Percentiles rank a stretch among this genome's conserved stretches.
Evolutionary conservation across 2,888 invertebrate species (phyloP).

Genomic region (Dilophus febrilis): DNA sequence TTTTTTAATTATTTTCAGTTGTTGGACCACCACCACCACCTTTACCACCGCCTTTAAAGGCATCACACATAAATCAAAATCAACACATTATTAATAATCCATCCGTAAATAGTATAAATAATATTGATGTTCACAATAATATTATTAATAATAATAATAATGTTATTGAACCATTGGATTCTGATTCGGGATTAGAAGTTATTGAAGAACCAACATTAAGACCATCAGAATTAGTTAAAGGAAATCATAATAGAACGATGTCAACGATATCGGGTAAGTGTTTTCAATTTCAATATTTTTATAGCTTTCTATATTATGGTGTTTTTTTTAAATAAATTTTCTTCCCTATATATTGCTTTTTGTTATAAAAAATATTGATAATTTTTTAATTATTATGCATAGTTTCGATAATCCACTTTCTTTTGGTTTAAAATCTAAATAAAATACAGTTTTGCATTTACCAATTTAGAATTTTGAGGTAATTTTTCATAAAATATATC

Average conservation of each 20-base stretch:
- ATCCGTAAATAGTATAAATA: conserved; percentile 7
- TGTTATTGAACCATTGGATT: conserved; percentile 16
- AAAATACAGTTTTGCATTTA: too few relatives aligned
- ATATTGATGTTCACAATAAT: conserved; percentile 8
- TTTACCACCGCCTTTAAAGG: conserved; percentile 40
- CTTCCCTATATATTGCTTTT: too few relatives aligned
- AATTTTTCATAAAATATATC: too few relatives aligned
- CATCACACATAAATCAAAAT: conserved; percentile 20
- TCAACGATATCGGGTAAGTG: conserved; percentile 35
- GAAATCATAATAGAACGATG: conserved; percentile 38
- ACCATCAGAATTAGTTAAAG: conserved; percentile 45
- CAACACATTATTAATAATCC: conserved; percentile 7
- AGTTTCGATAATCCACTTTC: too few relatives aligned
- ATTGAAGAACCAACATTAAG: conserved; percentile 49
- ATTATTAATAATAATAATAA: not conserved
- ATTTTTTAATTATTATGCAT: too few relatives aligned
- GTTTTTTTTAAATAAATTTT: too few relatives aligned
- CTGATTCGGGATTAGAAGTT: conserved; percentile 35
- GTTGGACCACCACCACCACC: conserved; percentile 53
- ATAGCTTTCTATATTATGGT: too few relatives aligned
- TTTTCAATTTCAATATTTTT: too few relatives aligned
- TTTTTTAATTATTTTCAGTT: conserved; percentile 12
- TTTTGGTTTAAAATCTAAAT: too few relatives aligned
- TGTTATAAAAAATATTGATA: too few relatives aligned
- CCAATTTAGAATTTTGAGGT: too few relatives aligned